These are phyloP conservation scores for Psilopsiagon aymara DNA, from an alignment of 2,113 vertebrate genomes.

Conservation along the genomic window DNA sequence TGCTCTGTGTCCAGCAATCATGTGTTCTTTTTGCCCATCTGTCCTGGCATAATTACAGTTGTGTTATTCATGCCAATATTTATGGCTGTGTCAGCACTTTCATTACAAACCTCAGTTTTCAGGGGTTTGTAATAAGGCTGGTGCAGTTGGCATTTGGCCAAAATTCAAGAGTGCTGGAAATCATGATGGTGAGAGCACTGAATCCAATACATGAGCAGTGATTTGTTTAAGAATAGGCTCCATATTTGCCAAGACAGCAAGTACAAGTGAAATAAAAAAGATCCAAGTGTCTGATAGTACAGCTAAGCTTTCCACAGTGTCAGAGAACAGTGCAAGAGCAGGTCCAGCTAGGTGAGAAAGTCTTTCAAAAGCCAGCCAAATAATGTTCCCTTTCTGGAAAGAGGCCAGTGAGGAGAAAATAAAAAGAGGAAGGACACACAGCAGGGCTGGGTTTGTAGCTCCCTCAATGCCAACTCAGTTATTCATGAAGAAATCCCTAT, in stretches of 20 bases:
- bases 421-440: not conserved
- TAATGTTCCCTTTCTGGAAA: not conserved
- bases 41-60: slow-evolving; percentile 41
- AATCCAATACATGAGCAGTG: slow-evolving; percentile 16
- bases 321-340: not conserved
- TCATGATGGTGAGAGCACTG: not conserved
- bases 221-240: slow-evolving; percentile 39
- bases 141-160: not conserved
- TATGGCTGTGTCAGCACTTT: slow-evolving; percentile 48
- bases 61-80: slow-evolving; percentile 7
- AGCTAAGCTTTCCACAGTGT: slow-evolving; percentile 1
- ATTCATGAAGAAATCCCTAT: not conserved
- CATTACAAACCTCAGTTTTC: slow-evolving; percentile 33
- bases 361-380: slow-evolving; percentile 9
- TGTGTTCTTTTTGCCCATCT: slow-evolving; percentile 30
- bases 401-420: not conserved
- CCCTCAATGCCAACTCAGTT: not conserved
- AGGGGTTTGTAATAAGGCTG: slow-evolving; percentile 7
- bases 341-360: slow-evolving; percentile 2
- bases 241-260: slow-evolving; percentile 38
- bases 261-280: not conserved
- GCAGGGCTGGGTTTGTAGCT: not conserved
- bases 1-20: not conserved
- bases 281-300: slow-evolving; percentile 9
- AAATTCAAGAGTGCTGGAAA: slow-evolving; percentile 34